phyloP scores from a whole-genome alignment of 2,797 vertebrate genomes.

The Artibeus lituratus region DNA sequence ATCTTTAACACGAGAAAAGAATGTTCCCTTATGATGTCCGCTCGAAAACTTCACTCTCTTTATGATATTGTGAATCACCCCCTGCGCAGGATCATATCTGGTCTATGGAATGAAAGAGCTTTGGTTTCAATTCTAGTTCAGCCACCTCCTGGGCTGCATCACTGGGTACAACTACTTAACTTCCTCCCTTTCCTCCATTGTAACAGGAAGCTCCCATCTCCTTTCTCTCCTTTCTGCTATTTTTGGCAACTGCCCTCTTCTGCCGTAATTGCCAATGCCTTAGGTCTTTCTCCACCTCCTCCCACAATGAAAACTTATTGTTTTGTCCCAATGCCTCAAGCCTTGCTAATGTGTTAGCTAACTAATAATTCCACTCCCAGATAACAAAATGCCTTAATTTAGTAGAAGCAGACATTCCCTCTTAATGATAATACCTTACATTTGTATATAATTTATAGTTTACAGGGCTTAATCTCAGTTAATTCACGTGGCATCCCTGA shows the following conservation, averaged over 20 bases:
- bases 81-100: background rate
- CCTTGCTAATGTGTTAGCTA: conserved; percentile 34
- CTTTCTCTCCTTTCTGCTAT: background rate
- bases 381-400: conserved; percentile 71
- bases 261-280: background rate
- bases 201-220: background rate
- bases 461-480: background rate
- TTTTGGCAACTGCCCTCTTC: background rate
- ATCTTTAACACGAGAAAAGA: background rate
- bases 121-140: background rate
- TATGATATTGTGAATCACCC: background rate
- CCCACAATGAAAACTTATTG: conserved; percentile 30
- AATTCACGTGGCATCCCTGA: background rate
- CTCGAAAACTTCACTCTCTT: background rate
- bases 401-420: conserved; percentile 29
- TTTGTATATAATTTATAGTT: conserved; percentile 14
- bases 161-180: background rate
- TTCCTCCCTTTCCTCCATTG: background rate
- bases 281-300: background rate
- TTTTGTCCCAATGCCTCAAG: conserved; percentile 43
- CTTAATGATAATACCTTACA: conserved; percentile 29
- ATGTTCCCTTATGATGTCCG: background rate
- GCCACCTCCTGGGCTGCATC: background rate
- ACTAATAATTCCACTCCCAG: conserved; percentile 46
- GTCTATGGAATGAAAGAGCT: background rate